Evolutionary conservation across 2,113 vertebrate genomes (phyloP).

Genomic region (Balaeniceps rex): DNA sequence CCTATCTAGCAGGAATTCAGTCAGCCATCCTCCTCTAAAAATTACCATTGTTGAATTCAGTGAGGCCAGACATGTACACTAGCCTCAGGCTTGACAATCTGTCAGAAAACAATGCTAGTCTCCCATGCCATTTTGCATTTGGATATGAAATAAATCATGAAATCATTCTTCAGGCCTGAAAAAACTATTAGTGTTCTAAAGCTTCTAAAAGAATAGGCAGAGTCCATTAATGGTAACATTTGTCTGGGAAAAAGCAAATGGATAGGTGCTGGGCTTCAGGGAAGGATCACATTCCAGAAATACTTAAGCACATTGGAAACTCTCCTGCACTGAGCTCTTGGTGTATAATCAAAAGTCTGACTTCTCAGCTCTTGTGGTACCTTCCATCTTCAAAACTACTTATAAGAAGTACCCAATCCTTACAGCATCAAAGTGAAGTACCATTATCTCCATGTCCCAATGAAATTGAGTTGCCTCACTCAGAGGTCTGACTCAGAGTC

Average conservation of each 20-base stretch:
- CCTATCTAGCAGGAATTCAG: neutral
- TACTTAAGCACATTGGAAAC: neutral
- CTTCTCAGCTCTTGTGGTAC: neutral
- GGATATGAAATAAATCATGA: conserved; percentile 22
- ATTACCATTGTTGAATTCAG: neutral
- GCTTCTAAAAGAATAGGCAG: neutral
- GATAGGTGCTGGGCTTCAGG: neutral
- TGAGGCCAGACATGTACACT: neutral
- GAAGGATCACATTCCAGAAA: neutral
- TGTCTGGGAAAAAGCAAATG: neutral
- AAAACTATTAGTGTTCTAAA: neutral
- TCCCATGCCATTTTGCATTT: neutral
- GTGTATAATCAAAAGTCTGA: neutral
- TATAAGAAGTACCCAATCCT: neutral
- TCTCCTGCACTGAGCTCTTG: neutral
- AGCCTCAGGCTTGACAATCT: conserved; percentile 47
- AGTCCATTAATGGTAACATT: neutral
- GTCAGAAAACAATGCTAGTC: conserved; percentile 23
- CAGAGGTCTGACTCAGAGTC: neutral
- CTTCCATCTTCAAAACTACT: neutral
- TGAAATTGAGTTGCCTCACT: neutral
- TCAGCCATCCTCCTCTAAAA: conserved; percentile 20
- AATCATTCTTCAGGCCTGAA: neutral
- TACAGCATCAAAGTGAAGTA: neutral
- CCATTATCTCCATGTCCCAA: neutral